These are phyloP conservation scores for Arenaria interpres DNA, from an alignment of 2,113 vertebrate species.

Conservation along the genomic window DNA sequence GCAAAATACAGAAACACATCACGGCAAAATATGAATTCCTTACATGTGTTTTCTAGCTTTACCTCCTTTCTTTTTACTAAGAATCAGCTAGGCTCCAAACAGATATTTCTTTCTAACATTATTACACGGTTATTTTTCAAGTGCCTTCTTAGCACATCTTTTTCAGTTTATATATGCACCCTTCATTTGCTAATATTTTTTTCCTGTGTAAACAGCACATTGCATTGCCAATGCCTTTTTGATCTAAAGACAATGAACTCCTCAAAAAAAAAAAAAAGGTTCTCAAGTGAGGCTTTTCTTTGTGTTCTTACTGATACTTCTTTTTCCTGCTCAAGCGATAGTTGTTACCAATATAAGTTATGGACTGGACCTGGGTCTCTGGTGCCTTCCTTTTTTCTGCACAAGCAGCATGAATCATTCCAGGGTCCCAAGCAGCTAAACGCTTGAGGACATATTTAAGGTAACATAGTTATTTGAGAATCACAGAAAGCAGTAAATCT, in stretches of 20 bases:
- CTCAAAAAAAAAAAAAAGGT: fast-evolving
- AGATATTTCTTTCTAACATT: neutral
- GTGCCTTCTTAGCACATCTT: neutral
- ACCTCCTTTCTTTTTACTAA: neutral
- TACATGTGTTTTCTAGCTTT: neutral
- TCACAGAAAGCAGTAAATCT: neutral
- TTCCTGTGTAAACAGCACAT: neutral
- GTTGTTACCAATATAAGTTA: neutral
- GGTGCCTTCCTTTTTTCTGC: neutral
- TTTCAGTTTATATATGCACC: neutral
- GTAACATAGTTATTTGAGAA: neutral
- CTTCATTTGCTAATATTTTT: neutral
- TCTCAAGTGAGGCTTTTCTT: neutral
- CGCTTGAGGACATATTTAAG: neutral
- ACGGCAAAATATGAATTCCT: neutral
- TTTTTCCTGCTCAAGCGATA: neutral
- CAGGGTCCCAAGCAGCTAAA: neutral
- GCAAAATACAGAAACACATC: neutral
- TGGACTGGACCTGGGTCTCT: neutral
- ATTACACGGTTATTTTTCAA: neutral
- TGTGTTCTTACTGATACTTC: neutral
- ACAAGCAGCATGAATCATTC: neutral
- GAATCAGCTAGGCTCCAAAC: neutral
- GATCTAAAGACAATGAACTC: neutral
- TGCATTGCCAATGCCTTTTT: neutral